Evolutionary conservation across 2,797 vertebrate genomes (phyloP), one percentile per base, ranked within the genome.

Genomic region (Esox masquinongy): DNA sequence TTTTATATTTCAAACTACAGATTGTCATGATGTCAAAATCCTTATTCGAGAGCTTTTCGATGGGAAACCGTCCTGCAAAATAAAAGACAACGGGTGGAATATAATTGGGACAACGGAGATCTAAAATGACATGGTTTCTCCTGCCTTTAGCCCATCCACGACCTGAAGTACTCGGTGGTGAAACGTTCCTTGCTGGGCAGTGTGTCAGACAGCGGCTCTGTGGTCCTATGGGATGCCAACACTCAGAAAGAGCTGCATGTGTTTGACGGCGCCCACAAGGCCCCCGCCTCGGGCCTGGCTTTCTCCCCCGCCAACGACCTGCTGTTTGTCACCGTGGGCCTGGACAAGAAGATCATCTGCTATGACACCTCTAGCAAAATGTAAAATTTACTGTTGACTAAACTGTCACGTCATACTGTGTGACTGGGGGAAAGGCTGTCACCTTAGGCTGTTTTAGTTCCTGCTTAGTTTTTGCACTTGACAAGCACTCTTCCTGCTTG

Each of bases 261-360:
- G 56, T 99, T 99, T 68, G 95, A 96, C 72, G 86, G 90, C 19
- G 89, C 95, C 16, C 98, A 99, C 84, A 99, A 98, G 87, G 98
- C 97, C 7, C 98, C 98, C 0, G 95, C 95, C 79, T 96, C 94
- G 0, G 96, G 95, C 82, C 90, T 99, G 77, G 94, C 94, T 81
- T 99, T 99, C 92, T 99, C 98, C 74, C 98, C 98, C 2, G 94
- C 96, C 89, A 98, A 96, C 72, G 96, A 99, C 50, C 84, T 99
- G 85, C 93, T 99, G 22, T 93, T 98, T 85, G 96, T 97, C 87
- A 98, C 96, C 49, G 94, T 97, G 39, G 98, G 98, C 56, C 90
- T 99, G 86, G 98, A 99, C 92, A 99, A 99, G 93, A 97, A 96
- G 94, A 95, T 99, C 74, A 89, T 97, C 92, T 97, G 97, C 80